Conservation (phyloP, 35 echinoderm and acorn worm species). For the Ophioderma brevispina region DNA sequence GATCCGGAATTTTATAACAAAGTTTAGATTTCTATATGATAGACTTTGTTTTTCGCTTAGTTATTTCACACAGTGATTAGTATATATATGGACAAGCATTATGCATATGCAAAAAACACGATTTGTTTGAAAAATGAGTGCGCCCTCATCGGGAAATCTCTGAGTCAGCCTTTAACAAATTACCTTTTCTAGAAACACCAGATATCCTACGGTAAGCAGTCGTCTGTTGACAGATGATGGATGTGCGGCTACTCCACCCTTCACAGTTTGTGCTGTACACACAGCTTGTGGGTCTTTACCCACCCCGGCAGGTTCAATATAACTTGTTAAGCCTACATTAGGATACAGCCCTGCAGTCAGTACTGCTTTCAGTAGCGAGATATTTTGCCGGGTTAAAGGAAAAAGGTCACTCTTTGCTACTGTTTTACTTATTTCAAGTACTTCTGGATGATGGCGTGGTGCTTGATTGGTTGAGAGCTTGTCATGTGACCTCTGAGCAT, state of each 20-base stretch:
- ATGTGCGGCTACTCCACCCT: slow-evolving; percentile 66
- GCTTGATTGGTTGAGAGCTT: not conserved
- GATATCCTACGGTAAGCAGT: slow-evolving; percentile 72
- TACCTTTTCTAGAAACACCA: slow-evolving; percentile 87
- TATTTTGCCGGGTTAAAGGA: slow-evolving; percentile 61
- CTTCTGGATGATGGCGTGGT: slow-evolving; percentile 26
- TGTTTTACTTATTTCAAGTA: slow-evolving; percentile 84
- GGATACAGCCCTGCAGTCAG: slow-evolving; percentile 92
- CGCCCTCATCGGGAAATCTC: no score
- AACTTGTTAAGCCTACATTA: slow-evolving; percentile 73
- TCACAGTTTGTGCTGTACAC: slow-evolving; percentile 67
- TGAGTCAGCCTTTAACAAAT: no score
- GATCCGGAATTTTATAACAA: no score
- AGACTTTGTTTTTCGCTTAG: no score
- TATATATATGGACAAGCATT: no score
- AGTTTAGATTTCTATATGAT: no score
- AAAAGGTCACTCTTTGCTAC: slow-evolving; percentile 53
- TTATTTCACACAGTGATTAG: no score
- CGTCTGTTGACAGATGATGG: slow-evolving; percentile 83
- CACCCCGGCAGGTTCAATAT: slow-evolving; percentile 51
- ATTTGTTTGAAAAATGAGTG: no score
- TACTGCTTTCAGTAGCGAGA: slow-evolving; percentile 76
- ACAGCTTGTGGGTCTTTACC: slow-evolving; percentile 45
- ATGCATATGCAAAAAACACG: no score
- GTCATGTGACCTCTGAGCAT: not conserved